Evolutionary conservation across 2,113 vertebrate species (phyloP), one percentile per base, ranked within the genome.

Genomic region (Siniperca knerii): DNA sequence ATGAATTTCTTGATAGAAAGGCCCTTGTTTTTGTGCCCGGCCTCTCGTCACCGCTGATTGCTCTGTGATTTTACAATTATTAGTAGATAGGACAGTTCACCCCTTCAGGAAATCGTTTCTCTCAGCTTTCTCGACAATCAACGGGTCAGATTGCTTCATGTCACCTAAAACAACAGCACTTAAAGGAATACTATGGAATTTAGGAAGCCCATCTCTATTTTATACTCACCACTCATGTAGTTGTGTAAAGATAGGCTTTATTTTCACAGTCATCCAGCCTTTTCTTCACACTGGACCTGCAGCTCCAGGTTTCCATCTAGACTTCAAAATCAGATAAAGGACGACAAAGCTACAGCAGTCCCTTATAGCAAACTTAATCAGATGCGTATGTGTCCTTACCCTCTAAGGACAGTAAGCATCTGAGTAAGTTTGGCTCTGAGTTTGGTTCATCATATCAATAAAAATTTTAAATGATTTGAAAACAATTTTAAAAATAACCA

Each of bases 21-120:
- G 73, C 16, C 54, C 62, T 37, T 68, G 37, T 80, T 81, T 89
- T 87, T 46, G 71, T 67, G 62, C 50, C 35, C 2, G 29, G 77
- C 71, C 64, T 8, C 42, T 64, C 67, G 77, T 87, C 11, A 16
- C 57, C 20, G 0, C 70, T 86, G 87, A 91, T 87, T 90, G 92
- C 82, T 52, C 54, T 85, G 79, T 88, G 88, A 90, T 93, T 92
- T 92, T 83, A 90, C 85, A 89, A 92, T 93, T 92, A 92, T 91
- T 84, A 89, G 82, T 16, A 48, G 79, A 92, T 67, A 72, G 77
- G 73, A 71, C 81, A 68, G 74, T 61, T 86, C 44, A 64, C 25
- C 81, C 75, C 81, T 82, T 60, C 72, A 77, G 89, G 85, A 90
- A 90, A 94, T 82, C 40, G 71, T 72, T 85, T 83, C 62, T 84